Evolutionary conservation across 2,797 vertebrate species (phyloP).

Genomic region (Lacerta bilineata): DNA sequence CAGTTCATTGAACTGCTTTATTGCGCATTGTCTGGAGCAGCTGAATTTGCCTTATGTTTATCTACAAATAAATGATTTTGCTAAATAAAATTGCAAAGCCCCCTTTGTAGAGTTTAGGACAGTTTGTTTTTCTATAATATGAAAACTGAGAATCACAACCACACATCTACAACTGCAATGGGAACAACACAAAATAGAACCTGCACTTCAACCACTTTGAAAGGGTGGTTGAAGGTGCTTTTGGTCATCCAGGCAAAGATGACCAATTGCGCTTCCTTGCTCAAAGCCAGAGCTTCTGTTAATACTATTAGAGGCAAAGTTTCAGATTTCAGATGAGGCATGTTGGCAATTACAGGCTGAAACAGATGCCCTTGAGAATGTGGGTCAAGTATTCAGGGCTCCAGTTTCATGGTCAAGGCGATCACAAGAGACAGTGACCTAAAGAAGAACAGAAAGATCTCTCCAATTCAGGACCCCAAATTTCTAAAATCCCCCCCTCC

Average conservation of each 20-base stretch:
- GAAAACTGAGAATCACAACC: background rate
- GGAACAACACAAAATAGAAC: background rate
- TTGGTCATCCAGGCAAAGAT: background rate
- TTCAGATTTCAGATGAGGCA: slow-evolving; percentile 73
- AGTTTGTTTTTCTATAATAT: background rate
- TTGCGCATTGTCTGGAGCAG: background rate
- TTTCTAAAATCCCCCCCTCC: no score
- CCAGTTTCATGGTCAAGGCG: slow-evolving; percentile 77
- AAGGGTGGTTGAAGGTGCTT: background rate
- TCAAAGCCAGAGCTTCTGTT: slow-evolving; percentile 63
- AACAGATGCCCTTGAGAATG: slow-evolving; percentile 74
- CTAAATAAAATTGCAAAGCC: background rate
- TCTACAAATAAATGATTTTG: background rate
- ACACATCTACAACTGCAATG: background rate
- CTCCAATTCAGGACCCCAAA: no score
- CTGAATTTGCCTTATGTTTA: background rate
- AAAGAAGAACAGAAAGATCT: slow-evolving; percentile 28
- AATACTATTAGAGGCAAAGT: slow-evolving; percentile 78
- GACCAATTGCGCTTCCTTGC: background rate
- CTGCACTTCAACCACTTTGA: background rate
- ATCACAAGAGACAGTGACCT: slow-evolving; percentile 54
- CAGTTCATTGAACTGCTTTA: background rate
- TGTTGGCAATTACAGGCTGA: slow-evolving; percentile 68
- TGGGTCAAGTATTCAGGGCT: slow-evolving; percentile 72
- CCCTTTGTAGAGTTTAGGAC: background rate